Percentiles rank a stretch among this genome's conserved stretches.
These are phyloP conservation scores for Exephanes ischioxanthus DNA, from an alignment of 2,888 invertebrate species.

Conservation along the genomic window DNA sequence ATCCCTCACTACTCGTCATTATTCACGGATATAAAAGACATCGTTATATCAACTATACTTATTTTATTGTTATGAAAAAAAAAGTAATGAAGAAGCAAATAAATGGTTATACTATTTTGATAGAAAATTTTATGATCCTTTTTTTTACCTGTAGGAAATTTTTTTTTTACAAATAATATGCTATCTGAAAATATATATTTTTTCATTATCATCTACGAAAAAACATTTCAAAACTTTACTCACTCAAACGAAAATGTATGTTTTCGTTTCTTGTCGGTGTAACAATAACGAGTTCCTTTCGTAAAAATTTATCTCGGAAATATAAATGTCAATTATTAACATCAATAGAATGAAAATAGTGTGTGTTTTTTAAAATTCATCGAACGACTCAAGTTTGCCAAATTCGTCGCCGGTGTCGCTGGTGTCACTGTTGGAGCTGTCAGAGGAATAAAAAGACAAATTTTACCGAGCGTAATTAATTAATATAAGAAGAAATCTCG, in stretches of 20 bases:
- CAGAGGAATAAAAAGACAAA: not conserved
- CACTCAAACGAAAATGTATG: too few species aligned
- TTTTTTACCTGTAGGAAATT: not conserved
- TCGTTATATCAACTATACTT: slow-evolving; percentile 46
- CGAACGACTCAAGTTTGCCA: not conserved
- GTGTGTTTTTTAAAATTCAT: not conserved
- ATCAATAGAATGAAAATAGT: too few species aligned
- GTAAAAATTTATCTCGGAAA: too few species aligned
- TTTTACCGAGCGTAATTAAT: not conserved
- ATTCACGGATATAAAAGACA: not conserved
- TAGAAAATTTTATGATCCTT: slow-evolving; percentile 2
- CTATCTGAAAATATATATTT: too few species aligned
- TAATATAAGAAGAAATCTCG: not conserved
- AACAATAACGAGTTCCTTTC: too few species aligned
- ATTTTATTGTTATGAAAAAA: slow-evolving; percentile 58
- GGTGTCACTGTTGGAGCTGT: not conserved
- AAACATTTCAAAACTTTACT: too few species aligned
- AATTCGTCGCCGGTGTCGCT: not conserved
- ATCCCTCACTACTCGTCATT: not conserved
- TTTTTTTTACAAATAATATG: not conserved
- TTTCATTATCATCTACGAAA: too few species aligned
- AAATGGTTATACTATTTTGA: slow-evolving; percentile 63
- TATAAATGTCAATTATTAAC: too few species aligned
- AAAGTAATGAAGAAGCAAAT: slow-evolving; percentile 19
- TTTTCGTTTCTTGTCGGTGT: too few species aligned